phyloP scores from a whole-genome alignment of 2,797 vertebrate genomes.

The Eremophila alpestris region DNA sequence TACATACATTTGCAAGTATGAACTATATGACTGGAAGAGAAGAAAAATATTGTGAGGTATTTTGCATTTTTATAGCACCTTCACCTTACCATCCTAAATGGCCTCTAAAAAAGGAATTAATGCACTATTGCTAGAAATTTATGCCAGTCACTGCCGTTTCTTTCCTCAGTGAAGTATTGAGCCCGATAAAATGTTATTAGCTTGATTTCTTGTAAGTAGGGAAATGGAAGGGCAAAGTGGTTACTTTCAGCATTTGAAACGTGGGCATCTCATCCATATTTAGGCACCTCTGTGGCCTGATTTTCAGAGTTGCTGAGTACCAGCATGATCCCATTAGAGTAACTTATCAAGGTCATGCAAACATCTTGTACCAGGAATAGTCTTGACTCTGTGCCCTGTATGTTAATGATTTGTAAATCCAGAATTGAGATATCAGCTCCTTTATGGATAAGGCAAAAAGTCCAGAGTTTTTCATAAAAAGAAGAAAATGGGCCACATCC shows the following conservation, averaged over 20 bases:
- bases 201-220: conserved; percentile 14
- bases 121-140: neutral
- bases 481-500: neutral
- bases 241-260: neutral
- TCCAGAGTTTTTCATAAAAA: neutral
- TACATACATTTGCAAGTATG: neutral
- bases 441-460: neutral
- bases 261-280: conserved; percentile 20
- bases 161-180: neutral
- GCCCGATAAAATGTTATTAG: neutral
- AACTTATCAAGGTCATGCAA: conserved; percentile 22
- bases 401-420: neutral
- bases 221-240: conserved; percentile 24
- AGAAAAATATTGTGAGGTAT: neutral
- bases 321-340: conserved; percentile 11
- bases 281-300: neutral
- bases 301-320: conserved; percentile 15
- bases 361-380: neutral
- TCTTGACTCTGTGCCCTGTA: neutral
- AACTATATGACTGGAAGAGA: neutral
- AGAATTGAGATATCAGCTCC: neutral
- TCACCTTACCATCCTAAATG: neutral
- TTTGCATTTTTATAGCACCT: neutral
- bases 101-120: neutral
- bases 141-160: neutral